Evolutionary conservation across 1,140 invertebrate genomes (phyloP), one percentile per base, ranked within the genome.

Genomic region (Drosophila seguyi): DNA sequence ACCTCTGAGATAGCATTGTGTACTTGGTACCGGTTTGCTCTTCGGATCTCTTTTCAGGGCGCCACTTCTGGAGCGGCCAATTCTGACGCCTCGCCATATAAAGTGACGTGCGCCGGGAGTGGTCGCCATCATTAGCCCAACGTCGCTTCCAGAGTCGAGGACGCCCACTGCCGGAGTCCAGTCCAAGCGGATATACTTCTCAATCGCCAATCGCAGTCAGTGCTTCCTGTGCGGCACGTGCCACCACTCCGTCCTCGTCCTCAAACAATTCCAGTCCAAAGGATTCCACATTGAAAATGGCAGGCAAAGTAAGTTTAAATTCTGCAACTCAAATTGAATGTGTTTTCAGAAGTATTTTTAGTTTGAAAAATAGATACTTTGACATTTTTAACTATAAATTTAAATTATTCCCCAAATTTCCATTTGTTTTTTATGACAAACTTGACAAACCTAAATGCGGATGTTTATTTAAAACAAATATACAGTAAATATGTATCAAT

Each of bases 271-370:
- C 41, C 38, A 55, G n/a, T 45, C 18, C 55, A 41, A 55, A 69
- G 45, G 36, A 67, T 59, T 22, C 11, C 22, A 58, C 60, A 34
- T 68, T 50, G 20, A 79, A 56, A 75, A 92, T 92, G 91, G 86
- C 91, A 77, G 78, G 71, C 56, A 85, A 91, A 86, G 91, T 92
- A 92, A 92, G 91, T 92, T 58, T 29, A 31, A 44, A 36, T 8
- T 44, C 7, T 53, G 25, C 18, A 29, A 20, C 14, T 27, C 16
- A 14, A 60, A 39, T 22, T 7, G 0, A 25, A 14, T 13, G 16
- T 8, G 10, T 29, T 29, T n/a, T 8, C 6, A 29, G 10, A 20
- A 22, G 20, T 31, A 16, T 20, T 39, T 57, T 20, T 36, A 39
- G 25, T 56, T 39, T 13, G 2, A 22, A 22, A 34, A 20, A 20